Evolutionary conservation across 2,888 invertebrate species (phyloP), one percentile per base, ranked within the genome.

Genomic region (Heliconius charithonia): DNA sequence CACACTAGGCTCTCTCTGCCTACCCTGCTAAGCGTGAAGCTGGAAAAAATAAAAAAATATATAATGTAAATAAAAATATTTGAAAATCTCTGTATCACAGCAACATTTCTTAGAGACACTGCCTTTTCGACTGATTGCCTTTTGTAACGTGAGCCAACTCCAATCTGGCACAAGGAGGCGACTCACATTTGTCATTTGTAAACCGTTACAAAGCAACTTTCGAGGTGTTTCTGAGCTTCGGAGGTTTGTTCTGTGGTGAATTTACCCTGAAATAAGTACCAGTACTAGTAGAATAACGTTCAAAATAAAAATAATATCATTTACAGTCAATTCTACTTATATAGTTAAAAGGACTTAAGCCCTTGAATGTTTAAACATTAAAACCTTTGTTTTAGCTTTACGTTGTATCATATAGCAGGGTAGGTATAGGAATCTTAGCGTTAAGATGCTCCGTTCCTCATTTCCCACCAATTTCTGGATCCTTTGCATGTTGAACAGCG

Each of bases 131-230:
- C 45, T 74, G 74, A 74, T 76, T 70, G 70, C 59, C 51, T 74
- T 51, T 65, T 76, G 80, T 76, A 70, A 77, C 76, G 76, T 77
- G 80, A 79, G 74, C 59, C 79, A 37, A 76, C 80, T 76, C 41
- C 76, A 76, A 51, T 70, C 45, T n/a, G 25, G 71, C 45, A 74
- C 78, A 62, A 78, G 67, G 69, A 67, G 37, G 25, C 76, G 37
- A 56, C 62, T 70, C 45, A 75, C 51, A 76, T 75, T 80, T 78
- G 80, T 76, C 81, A 78, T 73, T 66, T 70, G 76, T 77, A 79
- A 78, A 75, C 73, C 66, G 80, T 80, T 78, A 78, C 75, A 78
- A 80, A 78, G 78, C 75, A 69, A 25, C 32, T 67, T 66, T 70
- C 22, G 69, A 76, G 66, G 37, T 37, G 76, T 56, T 51, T 71